Conservation (phyloP, 2,888 invertebrate species). For the Diarsia rubi region DNA sequence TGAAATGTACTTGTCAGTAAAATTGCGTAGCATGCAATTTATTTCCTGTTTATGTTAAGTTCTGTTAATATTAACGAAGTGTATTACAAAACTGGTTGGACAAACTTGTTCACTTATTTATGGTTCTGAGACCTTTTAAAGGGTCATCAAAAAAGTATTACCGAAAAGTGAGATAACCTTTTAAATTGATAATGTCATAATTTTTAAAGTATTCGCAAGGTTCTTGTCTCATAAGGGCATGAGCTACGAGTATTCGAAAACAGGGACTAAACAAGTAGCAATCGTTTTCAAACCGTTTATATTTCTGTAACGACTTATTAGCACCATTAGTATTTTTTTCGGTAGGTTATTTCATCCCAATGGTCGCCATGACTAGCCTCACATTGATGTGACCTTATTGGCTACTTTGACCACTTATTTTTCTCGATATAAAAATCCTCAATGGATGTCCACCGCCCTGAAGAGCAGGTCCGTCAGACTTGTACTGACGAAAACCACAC, state of each 20-base stretch:
- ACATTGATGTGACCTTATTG: neutral
- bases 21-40: slow-evolving; percentile 40
- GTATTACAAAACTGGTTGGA: slow-evolving; percentile 15
- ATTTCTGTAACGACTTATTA: neutral
- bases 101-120: neutral
- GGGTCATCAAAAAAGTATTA: slow-evolving; percentile 6
- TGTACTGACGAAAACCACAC: no score
- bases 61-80: slow-evolving; percentile 24
- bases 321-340: neutral
- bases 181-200: neutral
- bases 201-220: neutral
- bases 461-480: neutral
- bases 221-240: neutral
- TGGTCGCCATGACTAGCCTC: neutral
- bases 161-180: neutral
- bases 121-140: slow-evolving; percentile 9
- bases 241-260: no score
- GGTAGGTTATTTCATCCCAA: neutral
- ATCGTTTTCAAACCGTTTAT: neutral
- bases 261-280: neutral
- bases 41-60: slow-evolving; percentile 49
- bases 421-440: neutral
- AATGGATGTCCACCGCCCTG: neutral
- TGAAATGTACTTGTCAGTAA: slow-evolving; percentile 33
- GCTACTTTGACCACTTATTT: neutral